These are phyloP conservation scores for Acrobasis suavella DNA, from an alignment of 2,888 invertebrate species.

Conservation along the genomic window DNA sequence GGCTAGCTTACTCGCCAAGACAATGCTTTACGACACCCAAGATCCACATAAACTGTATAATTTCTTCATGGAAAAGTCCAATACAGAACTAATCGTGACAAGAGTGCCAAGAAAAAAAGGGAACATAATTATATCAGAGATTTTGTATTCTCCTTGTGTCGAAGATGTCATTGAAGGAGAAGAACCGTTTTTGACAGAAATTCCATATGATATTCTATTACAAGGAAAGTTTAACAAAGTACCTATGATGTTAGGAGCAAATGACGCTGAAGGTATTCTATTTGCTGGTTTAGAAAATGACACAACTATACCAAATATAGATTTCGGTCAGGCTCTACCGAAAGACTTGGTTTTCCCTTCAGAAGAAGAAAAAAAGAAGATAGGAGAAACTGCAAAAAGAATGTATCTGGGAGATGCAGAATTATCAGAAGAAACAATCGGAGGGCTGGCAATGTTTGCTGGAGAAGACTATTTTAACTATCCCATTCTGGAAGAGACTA, in stretches of 20 bases:
- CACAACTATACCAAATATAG: constrained; percentile 47
- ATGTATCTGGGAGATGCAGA: constrained; percentile 52
- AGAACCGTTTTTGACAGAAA: constrained; percentile 61
- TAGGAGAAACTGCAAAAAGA: constrained; percentile 40
- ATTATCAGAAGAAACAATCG: constrained; percentile 43
- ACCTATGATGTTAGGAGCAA: constrained; percentile 61
- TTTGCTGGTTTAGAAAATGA: constrained; percentile 55
- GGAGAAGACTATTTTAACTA: constrained; percentile 38
- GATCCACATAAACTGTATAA: constrained; percentile 58
- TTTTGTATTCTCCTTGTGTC: constrained; percentile 59
- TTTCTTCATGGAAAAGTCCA: constrained; percentile 53
- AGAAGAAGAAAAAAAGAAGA: constrained; percentile 25
- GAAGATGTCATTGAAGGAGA: constrained; percentile 58
- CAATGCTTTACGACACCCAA: constrained; percentile 52
- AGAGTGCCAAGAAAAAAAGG: constrained; percentile 57
- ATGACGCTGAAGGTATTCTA: constrained; percentile 58
- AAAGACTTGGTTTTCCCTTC: constrained; percentile 56
- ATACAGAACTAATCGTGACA: constrained; percentile 55
- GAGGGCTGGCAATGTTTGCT: constrained; percentile 43
- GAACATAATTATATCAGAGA: constrained; percentile 51
- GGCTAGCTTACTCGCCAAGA: constrained; percentile 59
- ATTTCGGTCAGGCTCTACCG: constrained; percentile 56
- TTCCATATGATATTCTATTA: constrained; percentile 51
- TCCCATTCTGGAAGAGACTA: constrained; percentile 35
- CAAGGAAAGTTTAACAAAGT: constrained; percentile 61